Conservation (phyloP, 2,797 vertebrate species). For the Hyperoplus immaculatus region DNA sequence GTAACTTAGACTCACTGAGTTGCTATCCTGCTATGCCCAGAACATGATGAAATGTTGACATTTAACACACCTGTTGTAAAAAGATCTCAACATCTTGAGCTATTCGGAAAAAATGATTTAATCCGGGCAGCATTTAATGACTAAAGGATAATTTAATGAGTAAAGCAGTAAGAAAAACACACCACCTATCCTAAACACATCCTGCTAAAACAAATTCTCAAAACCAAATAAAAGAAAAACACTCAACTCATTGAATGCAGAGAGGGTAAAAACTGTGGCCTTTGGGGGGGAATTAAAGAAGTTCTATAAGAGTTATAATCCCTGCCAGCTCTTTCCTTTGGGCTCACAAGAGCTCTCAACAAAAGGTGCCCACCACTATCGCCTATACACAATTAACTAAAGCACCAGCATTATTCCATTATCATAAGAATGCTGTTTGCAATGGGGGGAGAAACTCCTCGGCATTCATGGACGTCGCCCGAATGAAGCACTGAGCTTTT, state of each 20-base stretch:
- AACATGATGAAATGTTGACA: background rate
- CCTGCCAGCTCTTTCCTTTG: constrained; percentile 79
- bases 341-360: constrained; percentile 79
- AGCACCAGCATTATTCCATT: constrained; percentile 86
- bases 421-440: constrained; percentile 88
- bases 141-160: background rate
- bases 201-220: constrained; percentile 5
- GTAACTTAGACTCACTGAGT: background rate
- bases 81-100: background rate
- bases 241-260: constrained; percentile 51
- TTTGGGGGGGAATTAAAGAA: constrained; percentile 55
- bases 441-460: constrained; percentile 70
- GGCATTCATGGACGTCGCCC: constrained; percentile 73
- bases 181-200: background rate
- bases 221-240: constrained; percentile 42
- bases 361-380: constrained; percentile 85
- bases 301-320: constrained; percentile 81
- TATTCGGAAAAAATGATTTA: background rate
- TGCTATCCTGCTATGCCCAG: constrained; percentile 1
- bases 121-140: background rate
- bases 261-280: constrained; percentile 45
- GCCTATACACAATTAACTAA: constrained; percentile 85
- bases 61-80: background rate
- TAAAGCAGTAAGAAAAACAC: background rate
- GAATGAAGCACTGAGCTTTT: constrained; percentile 75